These are phyloP conservation scores for Zoanthus sociatus DNA, from an alignment of 92 coral and sea anemone species.

Conservation along the genomic window DNA sequence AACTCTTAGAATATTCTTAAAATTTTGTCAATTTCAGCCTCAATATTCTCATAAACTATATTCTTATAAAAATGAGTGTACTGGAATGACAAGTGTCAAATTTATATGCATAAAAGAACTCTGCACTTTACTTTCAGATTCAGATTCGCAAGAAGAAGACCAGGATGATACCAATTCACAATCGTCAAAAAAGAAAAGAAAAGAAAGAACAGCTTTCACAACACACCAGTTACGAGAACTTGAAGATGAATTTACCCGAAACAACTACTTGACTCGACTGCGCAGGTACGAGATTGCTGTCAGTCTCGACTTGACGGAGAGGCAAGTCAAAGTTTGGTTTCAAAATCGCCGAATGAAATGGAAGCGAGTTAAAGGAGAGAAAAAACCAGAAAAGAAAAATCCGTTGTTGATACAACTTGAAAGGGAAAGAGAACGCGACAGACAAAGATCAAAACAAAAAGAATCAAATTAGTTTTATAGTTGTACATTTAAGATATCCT, in stretches of 20 bases:
- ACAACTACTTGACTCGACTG: constrained; percentile 94
- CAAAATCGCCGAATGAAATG: constrained; percentile 98
- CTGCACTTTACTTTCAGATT: not conserved
- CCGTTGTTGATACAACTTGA: constrained; percentile 81
- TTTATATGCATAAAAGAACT: no score
- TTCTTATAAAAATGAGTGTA: no score
- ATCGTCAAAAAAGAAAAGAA: constrained; percentile 78
- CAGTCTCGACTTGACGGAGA: constrained; percentile 94
- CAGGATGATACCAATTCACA: constrained; percentile 25
- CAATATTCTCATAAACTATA: no score
- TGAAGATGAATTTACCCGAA: constrained; percentile 93
- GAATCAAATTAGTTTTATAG: not conserved
- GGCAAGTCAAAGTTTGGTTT: constrained; percentile 98
- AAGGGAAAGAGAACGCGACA: constrained; percentile 63
- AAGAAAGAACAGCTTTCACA: constrained; percentile 97
- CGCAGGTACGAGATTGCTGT: constrained; percentile 99
- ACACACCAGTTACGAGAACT: constrained; percentile 97
- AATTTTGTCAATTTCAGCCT: no score
- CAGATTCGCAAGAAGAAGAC: constrained; percentile 43
- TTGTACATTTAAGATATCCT: no score
- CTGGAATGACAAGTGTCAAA: no score
- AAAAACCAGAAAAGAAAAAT: constrained; percentile 96
- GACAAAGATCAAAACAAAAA: constrained; percentile 30
- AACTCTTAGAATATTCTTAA: no score
- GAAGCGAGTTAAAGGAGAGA: constrained; percentile 98